A percentile compares a stretch with the other conserved stretches of the same genome.
Evolutionary conservation across 2,113 vertebrate species (phyloP).

Genomic region (human): DNA sequence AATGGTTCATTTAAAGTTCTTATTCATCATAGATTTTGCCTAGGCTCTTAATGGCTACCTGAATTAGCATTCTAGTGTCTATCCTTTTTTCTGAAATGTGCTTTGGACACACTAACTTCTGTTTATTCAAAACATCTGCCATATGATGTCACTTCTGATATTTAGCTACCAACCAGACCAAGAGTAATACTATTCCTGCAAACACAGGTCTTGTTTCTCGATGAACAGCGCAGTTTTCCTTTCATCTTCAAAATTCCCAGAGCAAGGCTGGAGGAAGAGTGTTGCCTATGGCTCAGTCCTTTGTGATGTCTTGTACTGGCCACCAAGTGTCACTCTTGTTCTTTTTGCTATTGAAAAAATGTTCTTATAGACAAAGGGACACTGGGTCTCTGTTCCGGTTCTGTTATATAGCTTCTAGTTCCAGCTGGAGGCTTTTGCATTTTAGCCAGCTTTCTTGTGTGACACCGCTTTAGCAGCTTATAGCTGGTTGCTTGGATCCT

Average conservation of each 20-base stretch:
- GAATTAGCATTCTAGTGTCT: neutral
- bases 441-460: neutral
- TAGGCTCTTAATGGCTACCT: neutral
- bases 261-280: neutral
- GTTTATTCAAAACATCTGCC: neutral
- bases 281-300: neutral
- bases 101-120: neutral
- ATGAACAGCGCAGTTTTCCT: neutral
- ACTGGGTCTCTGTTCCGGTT: neutral
- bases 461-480: neutral
- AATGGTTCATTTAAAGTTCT: neutral
- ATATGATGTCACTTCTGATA: neutral
- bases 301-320: conserved; percentile 50
- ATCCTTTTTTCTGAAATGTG: neutral
- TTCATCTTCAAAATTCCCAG: neutral
- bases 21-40: neutral
- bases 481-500: neutral
- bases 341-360: conserved; percentile 46
- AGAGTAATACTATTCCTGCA: neutral
- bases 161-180: neutral
- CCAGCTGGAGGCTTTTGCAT: neutral
- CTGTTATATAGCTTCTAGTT: neutral
- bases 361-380: neutral
- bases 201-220: neutral
- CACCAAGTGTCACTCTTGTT: conserved; percentile 76